These are phyloP conservation scores for Druceiella hillmani DNA, from an alignment of 2,888 invertebrate species.

Conservation along the genomic window DNA sequence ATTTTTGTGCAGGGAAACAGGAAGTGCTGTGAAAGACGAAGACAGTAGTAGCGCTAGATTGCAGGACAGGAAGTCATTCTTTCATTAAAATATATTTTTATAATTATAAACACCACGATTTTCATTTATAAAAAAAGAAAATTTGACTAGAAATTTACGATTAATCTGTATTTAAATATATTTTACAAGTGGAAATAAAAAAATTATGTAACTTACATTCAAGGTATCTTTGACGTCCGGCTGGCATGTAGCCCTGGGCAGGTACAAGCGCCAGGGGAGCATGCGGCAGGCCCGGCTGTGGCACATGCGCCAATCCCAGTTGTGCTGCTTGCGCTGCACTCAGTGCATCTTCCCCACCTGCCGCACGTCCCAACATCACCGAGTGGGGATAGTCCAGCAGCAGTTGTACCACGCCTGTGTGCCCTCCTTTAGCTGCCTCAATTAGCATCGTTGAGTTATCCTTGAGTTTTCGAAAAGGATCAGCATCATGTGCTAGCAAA, in stretches of 20 bases:
- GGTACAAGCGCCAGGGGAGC: constrained; percentile 33
- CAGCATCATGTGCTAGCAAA: constrained; percentile 85
- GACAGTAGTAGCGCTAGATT: too few relatives aligned
- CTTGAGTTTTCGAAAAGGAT: constrained; percentile 95
- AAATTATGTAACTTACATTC: constrained; percentile 40
- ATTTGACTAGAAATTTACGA: too few relatives aligned
- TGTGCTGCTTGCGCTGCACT: constrained; percentile 45
- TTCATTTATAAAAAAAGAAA: too few relatives aligned
- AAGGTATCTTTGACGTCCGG: constrained; percentile 32
- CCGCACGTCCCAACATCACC: constrained; percentile 61
- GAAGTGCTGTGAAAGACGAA: too few relatives aligned
- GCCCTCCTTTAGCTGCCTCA: constrained; percentile 97
- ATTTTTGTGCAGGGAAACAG: too few relatives aligned
- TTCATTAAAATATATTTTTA: too few relatives aligned
- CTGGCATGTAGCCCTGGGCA: too few relatives aligned
- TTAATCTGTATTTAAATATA: too few relatives aligned
- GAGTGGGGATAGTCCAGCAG: constrained; percentile 92
- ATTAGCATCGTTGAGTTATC: constrained; percentile 98
- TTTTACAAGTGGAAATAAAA: too few relatives aligned
- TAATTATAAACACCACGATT: too few relatives aligned
- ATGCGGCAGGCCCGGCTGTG: constrained; percentile 35
- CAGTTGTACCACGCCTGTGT: constrained; percentile 91
- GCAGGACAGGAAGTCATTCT: too few relatives aligned
- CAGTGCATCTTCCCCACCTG: constrained; percentile 29
- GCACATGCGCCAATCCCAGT: constrained; percentile 39